Evolutionary conservation across 2,888 invertebrate genomes (phyloP).

Genomic region (Troilus luridus): DNA sequence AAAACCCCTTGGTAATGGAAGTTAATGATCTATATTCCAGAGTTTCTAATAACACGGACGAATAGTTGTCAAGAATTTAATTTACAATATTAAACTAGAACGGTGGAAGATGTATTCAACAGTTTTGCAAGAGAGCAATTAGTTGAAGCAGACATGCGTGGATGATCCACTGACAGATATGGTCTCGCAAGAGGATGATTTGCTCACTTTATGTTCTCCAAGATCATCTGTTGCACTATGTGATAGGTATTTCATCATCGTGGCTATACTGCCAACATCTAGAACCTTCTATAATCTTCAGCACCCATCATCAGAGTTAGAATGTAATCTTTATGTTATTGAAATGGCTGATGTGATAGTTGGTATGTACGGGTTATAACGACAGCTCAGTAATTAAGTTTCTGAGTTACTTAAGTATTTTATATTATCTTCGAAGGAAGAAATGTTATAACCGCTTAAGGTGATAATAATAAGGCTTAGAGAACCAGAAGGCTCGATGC

Average conservation of each 20-base stretch:
- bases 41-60: too few species aligned
- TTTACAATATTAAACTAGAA: neutral
- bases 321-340: neutral
- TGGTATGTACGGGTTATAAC: neutral
- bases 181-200: neutral
- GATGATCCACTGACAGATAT: neutral
- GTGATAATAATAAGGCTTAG: too few species aligned
- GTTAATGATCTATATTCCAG: too few species aligned
- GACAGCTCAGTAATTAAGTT: neutral
- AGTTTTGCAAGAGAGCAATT: slow-evolving; percentile 11
- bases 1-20: too few species aligned
- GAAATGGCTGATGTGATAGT: neutral
- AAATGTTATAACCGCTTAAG: too few species aligned
- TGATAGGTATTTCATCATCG: neutral
- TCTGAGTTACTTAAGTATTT: too few species aligned
- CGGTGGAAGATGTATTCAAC: neutral
- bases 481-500: too few species aligned
- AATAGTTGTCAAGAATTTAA: neutral
- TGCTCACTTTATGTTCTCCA: neutral
- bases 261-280: neutral
- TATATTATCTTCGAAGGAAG: too few species aligned
- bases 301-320: neutral
- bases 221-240: neutral
- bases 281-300: neutral
- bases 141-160: neutral